These are phyloP conservation scores for Seira musarum DNA, from an alignment of 2,888 invertebrate genomes.

Conservation along the genomic window DNA sequence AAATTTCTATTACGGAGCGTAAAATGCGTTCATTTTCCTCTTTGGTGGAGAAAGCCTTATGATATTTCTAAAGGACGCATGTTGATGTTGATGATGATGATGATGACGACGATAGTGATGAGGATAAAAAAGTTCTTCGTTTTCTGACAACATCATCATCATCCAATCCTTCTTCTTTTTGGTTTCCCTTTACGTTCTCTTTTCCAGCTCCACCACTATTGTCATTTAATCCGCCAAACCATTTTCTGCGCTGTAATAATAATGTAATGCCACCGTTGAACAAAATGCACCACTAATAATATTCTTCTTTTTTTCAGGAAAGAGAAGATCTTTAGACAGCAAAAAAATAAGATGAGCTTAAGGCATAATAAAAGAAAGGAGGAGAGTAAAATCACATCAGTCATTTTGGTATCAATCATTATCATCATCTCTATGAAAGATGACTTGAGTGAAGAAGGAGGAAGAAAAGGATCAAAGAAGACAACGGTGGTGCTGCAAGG, in stretches of 20 bases:
- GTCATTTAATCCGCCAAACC: slow-evolving; percentile 56
- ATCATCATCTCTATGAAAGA: slow-evolving; percentile 37
- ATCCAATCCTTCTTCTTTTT: slow-evolving; percentile 6
- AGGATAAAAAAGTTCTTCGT: not conserved
- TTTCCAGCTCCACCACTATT: slow-evolving; percentile 30
- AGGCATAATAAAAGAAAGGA: slow-evolving; percentile 9
- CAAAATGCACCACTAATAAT: slow-evolving; percentile 44
- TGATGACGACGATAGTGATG: not conserved
- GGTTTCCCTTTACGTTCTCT: slow-evolving; percentile 9
- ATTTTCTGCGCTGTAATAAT: slow-evolving; percentile 53
- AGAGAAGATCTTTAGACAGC: not conserved
- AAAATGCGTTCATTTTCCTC: not conserved
- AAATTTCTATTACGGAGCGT: not conserved
- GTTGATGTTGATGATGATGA: no score
- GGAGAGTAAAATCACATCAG: slow-evolving; percentile 41
- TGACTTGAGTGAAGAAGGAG: slow-evolving; percentile 15
- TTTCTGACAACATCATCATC: slow-evolving; percentile 34
- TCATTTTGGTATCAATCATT: slow-evolving; percentile 55
- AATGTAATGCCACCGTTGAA: slow-evolving; percentile 42
- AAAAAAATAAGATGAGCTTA: not conserved
- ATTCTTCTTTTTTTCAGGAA: slow-evolving; percentile 7
- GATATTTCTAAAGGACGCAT: not conserved
- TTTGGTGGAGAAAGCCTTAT: not conserved
- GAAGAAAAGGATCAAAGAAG: not conserved
- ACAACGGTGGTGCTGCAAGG: slow-evolving; percentile 3